Evolutionary conservation across 2,113 vertebrate genomes (phyloP), one percentile per base, ranked within the genome.

Genomic region (Platycercus adscitus): DNA sequence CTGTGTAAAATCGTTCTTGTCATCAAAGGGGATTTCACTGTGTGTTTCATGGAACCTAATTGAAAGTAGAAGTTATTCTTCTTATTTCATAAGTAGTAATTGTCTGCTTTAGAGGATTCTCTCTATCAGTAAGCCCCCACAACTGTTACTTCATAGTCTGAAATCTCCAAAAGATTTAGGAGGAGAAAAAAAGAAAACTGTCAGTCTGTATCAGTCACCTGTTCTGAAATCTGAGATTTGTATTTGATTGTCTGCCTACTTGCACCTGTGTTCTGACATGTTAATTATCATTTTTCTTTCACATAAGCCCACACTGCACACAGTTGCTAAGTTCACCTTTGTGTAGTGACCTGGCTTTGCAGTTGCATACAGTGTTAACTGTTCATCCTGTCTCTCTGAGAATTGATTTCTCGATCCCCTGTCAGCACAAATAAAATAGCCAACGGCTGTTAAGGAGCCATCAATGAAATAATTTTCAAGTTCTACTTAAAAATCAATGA

Each of bases 401-500:
- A 85, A 96, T 89, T 96, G 87, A 95, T 96, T 96, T 94, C 66
- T 85, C 88, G 89, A 0, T 89, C 58, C 17, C 28, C 44, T 95
- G 78, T 85, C 81, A 82, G 73, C 78, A 95, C 75, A 94, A 94
- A 85, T 91, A 84, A 95, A 95, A 78, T 43, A 95, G 66, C 77
- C 83, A 70, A 69, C 44, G 85, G 77, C 88, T 94, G 65, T 72
- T 96, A 91, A 68, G 84, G 69, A 89, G 39, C 76, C 85, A 47
- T 91, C 82, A 91, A n/a, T 93, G 89, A 84, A 92, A 91, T 92
- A 58, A 95, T 86, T 92, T 89, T 64, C 43, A 79, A 86, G 77
- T 95, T 89, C 80, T 92, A 13, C 86, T 93, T 94, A 81, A 88
- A 93, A 95, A 97, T 96, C 80, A 60, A 63, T 95, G 69, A 21